Conservation (phyloP, 2,113 vertebrate genomes). For the Piliocolobus tephrosceles region DNA sequence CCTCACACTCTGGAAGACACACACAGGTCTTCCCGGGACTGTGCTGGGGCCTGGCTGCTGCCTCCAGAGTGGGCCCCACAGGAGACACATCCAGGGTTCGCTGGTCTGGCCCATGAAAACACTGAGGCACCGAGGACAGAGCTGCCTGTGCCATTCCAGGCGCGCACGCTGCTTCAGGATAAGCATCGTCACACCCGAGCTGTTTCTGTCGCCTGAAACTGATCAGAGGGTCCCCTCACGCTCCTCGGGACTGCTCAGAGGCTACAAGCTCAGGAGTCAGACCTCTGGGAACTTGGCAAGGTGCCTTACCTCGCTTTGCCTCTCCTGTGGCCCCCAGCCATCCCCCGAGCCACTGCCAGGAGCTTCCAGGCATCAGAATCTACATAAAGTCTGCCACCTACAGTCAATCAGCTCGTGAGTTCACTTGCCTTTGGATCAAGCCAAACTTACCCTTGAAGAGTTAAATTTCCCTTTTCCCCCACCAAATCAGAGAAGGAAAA, state of each 20-base stretch:
- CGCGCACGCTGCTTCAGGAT: background rate
- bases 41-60: background rate
- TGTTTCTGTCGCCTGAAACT: background rate
- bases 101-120: background rate
- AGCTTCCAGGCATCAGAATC: background rate
- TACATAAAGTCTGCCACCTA: background rate
- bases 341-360: fast-evolving
- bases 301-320: too few species aligned
- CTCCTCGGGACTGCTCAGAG: background rate
- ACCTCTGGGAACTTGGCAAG: too few species aligned
- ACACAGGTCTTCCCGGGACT: background rate
- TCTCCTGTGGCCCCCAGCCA: background rate
- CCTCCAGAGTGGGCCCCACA: background rate
- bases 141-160: too few species aligned
- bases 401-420: background rate
- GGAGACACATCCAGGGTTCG: background rate
- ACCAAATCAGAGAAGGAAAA: background rate
- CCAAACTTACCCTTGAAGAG: background rate
- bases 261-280: too few species aligned
- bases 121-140: background rate
- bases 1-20: fast-evolving
- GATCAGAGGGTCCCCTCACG: too few species aligned
- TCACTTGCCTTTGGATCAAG: background rate
- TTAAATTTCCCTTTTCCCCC: too few species aligned
- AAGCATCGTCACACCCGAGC: too few species aligned